These are phyloP conservation scores for Laticauda colubrina DNA, from an alignment of 2,113 vertebrate genomes.

Conservation along the genomic window DNA sequence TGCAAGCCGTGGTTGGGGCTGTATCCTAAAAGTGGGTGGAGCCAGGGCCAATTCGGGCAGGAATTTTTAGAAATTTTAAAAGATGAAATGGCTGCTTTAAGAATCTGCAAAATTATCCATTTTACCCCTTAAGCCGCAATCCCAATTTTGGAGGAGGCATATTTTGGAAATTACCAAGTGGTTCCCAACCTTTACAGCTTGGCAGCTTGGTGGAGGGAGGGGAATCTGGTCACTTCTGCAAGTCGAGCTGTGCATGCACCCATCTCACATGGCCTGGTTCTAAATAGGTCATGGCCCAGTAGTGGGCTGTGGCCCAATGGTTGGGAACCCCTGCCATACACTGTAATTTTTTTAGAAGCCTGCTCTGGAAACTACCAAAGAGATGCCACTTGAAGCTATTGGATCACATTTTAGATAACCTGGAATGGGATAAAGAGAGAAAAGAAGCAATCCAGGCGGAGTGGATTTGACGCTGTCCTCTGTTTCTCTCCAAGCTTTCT, in stretches of 20 bases:
- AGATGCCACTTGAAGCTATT: not conserved
- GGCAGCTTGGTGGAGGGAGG: too few relatives aligned
- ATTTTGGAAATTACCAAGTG: not conserved
- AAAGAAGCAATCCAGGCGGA: too few relatives aligned
- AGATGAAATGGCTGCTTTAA: not conserved
- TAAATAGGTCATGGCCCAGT: not conserved
- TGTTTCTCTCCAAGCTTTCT: not conserved
- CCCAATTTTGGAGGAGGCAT: not conserved
- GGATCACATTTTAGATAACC: not conserved
- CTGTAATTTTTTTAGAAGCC: not conserved
- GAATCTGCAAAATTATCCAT: not conserved
- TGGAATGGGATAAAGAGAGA: not conserved
- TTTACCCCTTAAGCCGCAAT: not conserved
- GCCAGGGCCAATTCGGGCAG: not conserved
- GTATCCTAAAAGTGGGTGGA: not conserved
- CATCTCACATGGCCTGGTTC: rapidly evolving
- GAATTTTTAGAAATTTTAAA: not conserved
- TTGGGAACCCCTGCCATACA: not conserved
- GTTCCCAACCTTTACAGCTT: not conserved
- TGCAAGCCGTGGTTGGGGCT: not conserved
- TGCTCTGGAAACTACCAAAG: not conserved
- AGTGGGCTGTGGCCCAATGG: not conserved
- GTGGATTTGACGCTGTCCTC: not conserved
- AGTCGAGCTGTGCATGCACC: not conserved
- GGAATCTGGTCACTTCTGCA: not conserved